phyloP scores from a whole-genome alignment of 2,797 vertebrate genomes.

The Chaetodon trifasciatus region DNA sequence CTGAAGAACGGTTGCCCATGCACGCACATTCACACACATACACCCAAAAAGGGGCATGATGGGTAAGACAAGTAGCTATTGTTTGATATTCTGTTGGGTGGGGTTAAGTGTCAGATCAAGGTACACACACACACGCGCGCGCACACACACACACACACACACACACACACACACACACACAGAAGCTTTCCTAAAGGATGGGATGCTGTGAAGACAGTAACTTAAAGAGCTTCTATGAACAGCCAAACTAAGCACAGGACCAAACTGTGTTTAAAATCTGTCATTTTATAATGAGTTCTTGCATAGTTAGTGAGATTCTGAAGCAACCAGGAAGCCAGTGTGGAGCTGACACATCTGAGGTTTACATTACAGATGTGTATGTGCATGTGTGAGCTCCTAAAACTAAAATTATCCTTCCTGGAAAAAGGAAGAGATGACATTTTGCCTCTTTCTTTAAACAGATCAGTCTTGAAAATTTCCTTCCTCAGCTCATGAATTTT shows the following conservation, averaged over 20 bases:
- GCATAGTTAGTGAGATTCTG: slow-evolving; percentile 23
- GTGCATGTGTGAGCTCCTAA: slow-evolving; percentile 19
- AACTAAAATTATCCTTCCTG: slow-evolving; percentile 46
- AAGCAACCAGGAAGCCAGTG: slow-evolving; percentile 7
- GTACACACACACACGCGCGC: slow-evolving; percentile 29
- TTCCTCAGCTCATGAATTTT: slow-evolving; percentile 65
- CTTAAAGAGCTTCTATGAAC: slow-evolving; percentile 4
- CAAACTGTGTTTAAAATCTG: slow-evolving; percentile 5
- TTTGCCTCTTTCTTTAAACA: slow-evolving; percentile 24
- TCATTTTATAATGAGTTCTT: slow-evolving; percentile 1
- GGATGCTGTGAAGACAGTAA: neutral
- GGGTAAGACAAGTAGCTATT: slow-evolving; percentile 65
- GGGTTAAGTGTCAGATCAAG: slow-evolving; percentile 56
- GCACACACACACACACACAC: slow-evolving; percentile 28
- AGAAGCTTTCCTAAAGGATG: neutral
- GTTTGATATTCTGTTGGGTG: slow-evolving; percentile 51
- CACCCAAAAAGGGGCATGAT: slow-evolving; percentile 52
- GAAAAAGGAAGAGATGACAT: slow-evolving; percentile 29
- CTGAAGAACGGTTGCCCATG: slow-evolving; percentile 22
- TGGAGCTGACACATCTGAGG: neutral
- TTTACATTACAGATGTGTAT: slow-evolving; percentile 48
- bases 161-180: slow-evolving; percentile 25
- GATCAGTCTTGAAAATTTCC: slow-evolving; percentile 38
- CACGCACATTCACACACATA: neutral
- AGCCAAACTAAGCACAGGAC: neutral